Evolutionary conservation across 1,140 invertebrate genomes (phyloP).

Genomic region (Euwallacea fornicatus): DNA sequence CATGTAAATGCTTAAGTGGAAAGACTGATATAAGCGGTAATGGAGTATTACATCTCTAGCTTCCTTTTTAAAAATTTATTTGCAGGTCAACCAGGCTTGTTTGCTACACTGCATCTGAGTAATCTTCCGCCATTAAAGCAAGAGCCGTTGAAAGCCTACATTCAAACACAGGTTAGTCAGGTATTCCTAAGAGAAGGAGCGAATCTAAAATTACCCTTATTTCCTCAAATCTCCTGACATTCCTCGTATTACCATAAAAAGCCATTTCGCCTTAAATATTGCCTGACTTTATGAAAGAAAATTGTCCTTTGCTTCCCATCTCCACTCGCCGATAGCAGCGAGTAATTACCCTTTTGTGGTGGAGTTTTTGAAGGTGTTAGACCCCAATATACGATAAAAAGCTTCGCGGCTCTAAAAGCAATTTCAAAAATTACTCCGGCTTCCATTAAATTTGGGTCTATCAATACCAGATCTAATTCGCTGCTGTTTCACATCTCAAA

Average conservation of each 20-base stretch:
- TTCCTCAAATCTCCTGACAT: too few relatives aligned
- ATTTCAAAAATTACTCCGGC: constrained; percentile 1
- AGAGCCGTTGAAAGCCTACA: constrained; percentile 35
- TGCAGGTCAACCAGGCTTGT: constrained; percentile 74
- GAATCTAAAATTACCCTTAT: too few relatives aligned
- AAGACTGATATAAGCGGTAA: constrained; percentile 20
- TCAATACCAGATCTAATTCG: neutral
- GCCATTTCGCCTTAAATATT: too few relatives aligned
- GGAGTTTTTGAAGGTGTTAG: too few relatives aligned
- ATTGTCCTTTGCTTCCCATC: too few relatives aligned
- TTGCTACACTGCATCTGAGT: constrained; percentile 40
- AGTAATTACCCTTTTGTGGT: too few relatives aligned
- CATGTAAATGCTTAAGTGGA: constrained; percentile 46
- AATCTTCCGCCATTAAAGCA: constrained; percentile 41
- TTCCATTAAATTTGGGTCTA: constrained; percentile 2
- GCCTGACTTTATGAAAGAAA: too few relatives aligned
- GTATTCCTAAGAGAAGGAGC: neutral
- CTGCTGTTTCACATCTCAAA: too few relatives aligned
- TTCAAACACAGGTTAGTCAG: constrained; percentile 42
- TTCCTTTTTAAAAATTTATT: constrained; percentile 55
- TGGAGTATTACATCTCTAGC: neutral
- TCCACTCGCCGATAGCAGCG: too few relatives aligned
- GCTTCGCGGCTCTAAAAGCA: neutral
- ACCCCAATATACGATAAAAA: too few relatives aligned
- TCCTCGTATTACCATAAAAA: too few relatives aligned